Percentiles rank a stretch among this genome's conserved stretches.
phyloP scores from a whole-genome alignment of 2,888 invertebrate genomes.

The Cryptocephalus moraei region DNA sequence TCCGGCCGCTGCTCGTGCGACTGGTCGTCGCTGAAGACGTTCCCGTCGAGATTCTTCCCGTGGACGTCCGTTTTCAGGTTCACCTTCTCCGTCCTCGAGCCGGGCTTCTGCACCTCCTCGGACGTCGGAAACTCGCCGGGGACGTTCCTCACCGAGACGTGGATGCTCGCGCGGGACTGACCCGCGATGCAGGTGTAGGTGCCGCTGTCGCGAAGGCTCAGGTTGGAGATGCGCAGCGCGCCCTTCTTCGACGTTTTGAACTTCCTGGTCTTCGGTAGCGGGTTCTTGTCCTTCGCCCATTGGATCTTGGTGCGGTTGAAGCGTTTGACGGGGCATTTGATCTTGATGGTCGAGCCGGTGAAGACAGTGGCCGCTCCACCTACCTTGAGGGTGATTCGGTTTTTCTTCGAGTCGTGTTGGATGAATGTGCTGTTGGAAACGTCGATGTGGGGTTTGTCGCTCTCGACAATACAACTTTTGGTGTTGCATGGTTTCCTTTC shows the following conservation, averaged over 20 bases:
- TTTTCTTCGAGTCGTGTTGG: conserved; percentile 72
- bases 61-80: conserved; percentile 27
- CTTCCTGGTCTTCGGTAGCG: conserved; percentile 66
- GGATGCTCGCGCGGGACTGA: conserved; percentile 68
- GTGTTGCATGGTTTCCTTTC: conserved; percentile 78
- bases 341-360: conserved; percentile 84
- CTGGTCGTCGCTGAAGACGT: conserved; percentile 47
- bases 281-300: conserved; percentile 82
- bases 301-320: conserved; percentile 72
- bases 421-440: conserved; percentile 73
- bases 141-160: conserved; percentile 67
- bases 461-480: conserved; percentile 64
- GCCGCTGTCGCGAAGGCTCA: conserved; percentile 73
- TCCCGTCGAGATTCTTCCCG: conserved; percentile 34
- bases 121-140: conserved; percentile 71
- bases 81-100: conserved; percentile 27
- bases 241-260: conserved; percentile 87
- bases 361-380: conserved; percentile 86
- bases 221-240: conserved; percentile 73
- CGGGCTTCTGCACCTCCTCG: conserved; percentile 52
- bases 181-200: conserved; percentile 81
- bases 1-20: conserved; percentile 56
- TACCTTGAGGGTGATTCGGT: conserved; percentile 75
- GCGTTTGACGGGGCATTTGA: conserved; percentile 86
- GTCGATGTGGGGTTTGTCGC: conserved; percentile 63